phyloP scores from a whole-genome alignment of 2,113 vertebrate genomes.

The Emydura subglobosa region DNA sequence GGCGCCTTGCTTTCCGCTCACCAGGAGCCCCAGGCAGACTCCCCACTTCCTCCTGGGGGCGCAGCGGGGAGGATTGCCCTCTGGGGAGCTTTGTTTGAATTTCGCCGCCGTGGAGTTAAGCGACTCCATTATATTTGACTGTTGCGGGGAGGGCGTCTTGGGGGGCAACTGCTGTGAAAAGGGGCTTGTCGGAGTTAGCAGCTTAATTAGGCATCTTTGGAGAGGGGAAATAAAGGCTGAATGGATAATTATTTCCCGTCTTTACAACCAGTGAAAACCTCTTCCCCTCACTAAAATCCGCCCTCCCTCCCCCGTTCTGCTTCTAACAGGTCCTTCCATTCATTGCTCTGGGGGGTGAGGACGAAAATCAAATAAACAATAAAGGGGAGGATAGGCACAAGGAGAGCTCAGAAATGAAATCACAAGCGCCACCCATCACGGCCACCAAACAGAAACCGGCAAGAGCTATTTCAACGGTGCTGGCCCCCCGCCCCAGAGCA shows the following conservation, averaged over 20 bases:
- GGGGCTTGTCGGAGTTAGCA: neutral
- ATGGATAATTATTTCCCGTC: neutral
- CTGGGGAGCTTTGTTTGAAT: neutral
- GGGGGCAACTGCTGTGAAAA: neutral
- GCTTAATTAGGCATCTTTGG: neutral
- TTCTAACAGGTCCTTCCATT: neutral
- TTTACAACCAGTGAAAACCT: neutral
- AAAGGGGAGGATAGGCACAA: neutral
- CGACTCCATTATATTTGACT: neutral
- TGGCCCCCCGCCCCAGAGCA: neutral
- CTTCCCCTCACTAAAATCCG: neutral
- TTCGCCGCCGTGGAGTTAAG: neutral
- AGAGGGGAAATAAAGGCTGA: neutral
- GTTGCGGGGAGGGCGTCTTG: neutral
- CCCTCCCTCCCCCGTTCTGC: neutral
- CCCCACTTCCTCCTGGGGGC: neutral
- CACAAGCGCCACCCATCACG: neutral
- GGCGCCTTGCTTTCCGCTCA: neutral
- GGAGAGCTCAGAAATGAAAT: neutral
- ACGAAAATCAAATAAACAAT: neutral
- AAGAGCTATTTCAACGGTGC: too few species aligned
- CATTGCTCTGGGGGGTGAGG: neutral
- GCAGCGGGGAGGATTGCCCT: neutral
- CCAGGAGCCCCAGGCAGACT: neutral
- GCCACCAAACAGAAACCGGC: neutral